Conservation (phyloP, 2,797 vertebrate genomes). For the Atherinosoma microstoma region DNA sequence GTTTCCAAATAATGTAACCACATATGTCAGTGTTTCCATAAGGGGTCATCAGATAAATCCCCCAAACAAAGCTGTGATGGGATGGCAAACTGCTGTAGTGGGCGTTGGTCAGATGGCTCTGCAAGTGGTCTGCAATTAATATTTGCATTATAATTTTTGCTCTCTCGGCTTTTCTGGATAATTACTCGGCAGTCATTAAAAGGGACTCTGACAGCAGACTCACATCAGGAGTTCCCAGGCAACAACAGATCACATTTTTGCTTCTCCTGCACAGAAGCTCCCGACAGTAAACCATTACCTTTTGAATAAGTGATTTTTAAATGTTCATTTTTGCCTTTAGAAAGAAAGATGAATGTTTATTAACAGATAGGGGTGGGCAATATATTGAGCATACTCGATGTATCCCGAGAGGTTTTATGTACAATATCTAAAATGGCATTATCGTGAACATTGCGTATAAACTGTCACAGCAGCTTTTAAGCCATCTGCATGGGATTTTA, state of each 20-base stretch:
- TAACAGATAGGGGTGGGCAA: neutral
- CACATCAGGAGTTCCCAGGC: neutral
- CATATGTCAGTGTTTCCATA: neutral
- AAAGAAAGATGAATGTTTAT: neutral
- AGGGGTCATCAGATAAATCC: neutral
- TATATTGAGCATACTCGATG: too few relatives aligned
- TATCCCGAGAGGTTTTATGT: too few relatives aligned
- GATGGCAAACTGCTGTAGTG: neutral
- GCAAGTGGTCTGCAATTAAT: slow-evolving; percentile 3
- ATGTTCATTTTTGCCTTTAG: neutral
- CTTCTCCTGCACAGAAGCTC: neutral
- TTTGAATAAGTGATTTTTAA: neutral
- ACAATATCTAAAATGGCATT: too few relatives aligned
- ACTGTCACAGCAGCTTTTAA: too few relatives aligned
- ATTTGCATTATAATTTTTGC: slow-evolving; percentile 1
- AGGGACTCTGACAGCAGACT: neutral
- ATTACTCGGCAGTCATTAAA: neutral
- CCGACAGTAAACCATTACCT: neutral
- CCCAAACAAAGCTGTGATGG: neutral
- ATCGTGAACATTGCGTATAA: too few relatives aligned
- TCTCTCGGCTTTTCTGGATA: neutral
- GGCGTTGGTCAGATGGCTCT: neutral
- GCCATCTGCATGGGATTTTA: too few relatives aligned
- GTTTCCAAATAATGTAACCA: neutral
- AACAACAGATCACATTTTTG: neutral